Conservation (phyloP, 2,113 vertebrate genomes). For the Oncorhynchus nerka region DNA sequence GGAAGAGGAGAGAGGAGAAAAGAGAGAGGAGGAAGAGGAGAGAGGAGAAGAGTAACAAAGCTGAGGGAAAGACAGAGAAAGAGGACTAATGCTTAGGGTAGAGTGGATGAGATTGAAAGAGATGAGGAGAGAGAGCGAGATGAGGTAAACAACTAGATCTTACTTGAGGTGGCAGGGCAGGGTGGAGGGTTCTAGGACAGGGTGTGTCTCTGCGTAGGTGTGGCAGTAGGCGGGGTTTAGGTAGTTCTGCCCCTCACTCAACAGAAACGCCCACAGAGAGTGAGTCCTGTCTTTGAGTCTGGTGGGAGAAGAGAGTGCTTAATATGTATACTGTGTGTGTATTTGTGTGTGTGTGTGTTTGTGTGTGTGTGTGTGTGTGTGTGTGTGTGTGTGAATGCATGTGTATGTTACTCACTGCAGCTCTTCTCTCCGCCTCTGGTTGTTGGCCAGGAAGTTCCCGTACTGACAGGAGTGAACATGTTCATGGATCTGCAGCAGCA, state of each 20-base stretch:
- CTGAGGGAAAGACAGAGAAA: no score
- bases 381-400: rapidly evolving
- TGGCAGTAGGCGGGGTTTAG: conserved; percentile 87
- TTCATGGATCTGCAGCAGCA: conserved; percentile 97
- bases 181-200: conserved; percentile 88
- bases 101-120: no score
- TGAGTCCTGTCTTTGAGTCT: conserved; percentile 90
- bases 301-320: not conserved
- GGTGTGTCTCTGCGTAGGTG: conserved; percentile 69
- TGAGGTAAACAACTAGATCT: conserved; percentile 9
- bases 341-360: no score
- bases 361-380: no score
- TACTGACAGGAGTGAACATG: conserved; percentile 97
- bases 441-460: conserved; percentile 96
- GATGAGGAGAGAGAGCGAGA: not conserved
- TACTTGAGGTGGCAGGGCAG: conserved; percentile 92
- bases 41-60: no score
- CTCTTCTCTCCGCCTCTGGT: conserved; percentile 91
- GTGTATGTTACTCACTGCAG: conserved; percentile 79
- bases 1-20: no score
- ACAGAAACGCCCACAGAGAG: conserved; percentile 90
- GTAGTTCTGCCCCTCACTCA: conserved; percentile 84
- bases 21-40: no score
- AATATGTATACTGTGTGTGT: no score
- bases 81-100: no score